These are phyloP conservation scores for Chrysolina oricalcia DNA, from an alignment of 2,888 invertebrate genomes.

Conservation along the genomic window DNA sequence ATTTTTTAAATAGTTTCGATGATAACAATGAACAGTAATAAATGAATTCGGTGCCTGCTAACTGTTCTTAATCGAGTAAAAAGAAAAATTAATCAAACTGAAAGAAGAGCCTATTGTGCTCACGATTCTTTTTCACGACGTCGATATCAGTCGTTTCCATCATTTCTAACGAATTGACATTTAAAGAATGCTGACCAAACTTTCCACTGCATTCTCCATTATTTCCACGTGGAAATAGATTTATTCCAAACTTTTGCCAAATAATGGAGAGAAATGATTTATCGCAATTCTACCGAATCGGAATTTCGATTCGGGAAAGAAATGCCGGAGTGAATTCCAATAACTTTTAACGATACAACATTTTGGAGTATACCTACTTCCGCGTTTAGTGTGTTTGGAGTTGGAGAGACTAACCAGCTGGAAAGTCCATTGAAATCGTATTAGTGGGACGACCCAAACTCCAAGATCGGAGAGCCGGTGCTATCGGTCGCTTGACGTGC, in stretches of 20 bases:
- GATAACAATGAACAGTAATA: no score
- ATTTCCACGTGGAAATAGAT: conserved; percentile 13
- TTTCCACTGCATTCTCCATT: conserved; percentile 4
- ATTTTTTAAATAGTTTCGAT: no score
- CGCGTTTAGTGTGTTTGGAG: not conserved
- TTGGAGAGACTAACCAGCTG: not conserved
- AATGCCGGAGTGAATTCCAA: not conserved
- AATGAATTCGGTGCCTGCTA: no score
- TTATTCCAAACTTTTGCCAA: conserved; percentile 9
- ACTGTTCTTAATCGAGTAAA: not conserved
- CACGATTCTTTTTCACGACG: not conserved
- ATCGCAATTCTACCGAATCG: conserved; percentile 6
- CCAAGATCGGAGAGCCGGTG: not conserved
- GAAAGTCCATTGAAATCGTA: not conserved
- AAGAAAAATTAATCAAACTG: not conserved
- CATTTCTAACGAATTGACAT: conserved; percentile 16
- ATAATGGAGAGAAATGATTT: conserved; percentile 12
- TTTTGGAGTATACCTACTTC: not conserved
- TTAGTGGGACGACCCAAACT: not conserved
- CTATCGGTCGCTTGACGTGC: not conserved
- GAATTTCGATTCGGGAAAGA: not conserved
- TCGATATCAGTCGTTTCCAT: conserved; percentile 9
- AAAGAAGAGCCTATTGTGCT: not conserved
- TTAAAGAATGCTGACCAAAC: conserved; percentile 15
- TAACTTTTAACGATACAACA: conserved; percentile 8